phyloP scores from a whole-genome alignment of 2,113 vertebrate species.

The Chunga burmeisteri region DNA sequence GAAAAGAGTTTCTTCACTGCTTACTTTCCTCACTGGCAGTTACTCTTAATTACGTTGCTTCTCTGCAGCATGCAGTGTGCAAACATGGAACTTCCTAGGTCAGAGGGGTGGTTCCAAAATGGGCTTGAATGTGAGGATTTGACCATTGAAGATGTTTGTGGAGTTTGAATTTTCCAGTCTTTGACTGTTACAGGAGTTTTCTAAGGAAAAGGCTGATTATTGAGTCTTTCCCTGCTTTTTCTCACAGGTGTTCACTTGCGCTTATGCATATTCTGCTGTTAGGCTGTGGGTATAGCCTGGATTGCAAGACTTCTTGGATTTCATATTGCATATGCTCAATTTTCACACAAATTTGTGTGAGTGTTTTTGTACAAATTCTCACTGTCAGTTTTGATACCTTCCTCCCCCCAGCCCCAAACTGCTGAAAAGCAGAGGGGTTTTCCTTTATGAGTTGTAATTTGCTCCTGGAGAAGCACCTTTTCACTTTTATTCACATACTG shows the following conservation, averaged over 20 bases:
- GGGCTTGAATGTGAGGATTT: not conserved
- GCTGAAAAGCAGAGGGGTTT: not conserved
- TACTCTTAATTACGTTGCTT: not conserved
- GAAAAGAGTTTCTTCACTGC: not conserved
- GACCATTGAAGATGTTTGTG: not conserved
- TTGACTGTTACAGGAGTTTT: not conserved
- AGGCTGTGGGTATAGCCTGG: not conserved
- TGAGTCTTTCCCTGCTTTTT: not conserved
- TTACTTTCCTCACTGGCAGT: not conserved
- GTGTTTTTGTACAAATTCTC: not conserved
- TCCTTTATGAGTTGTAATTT: not conserved
- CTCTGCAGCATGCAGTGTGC: not conserved
- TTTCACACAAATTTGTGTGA: not conserved
- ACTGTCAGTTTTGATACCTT: not conserved
- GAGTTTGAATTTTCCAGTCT: not conserved
- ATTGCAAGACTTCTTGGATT: not conserved
- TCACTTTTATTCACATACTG: not conserved
- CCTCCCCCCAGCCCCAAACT: rapidly evolving
- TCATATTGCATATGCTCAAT: not conserved
- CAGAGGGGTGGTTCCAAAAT: not conserved
- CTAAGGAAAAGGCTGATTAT: not conserved
- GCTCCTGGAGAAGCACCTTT: not conserved
- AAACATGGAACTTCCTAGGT: not conserved
- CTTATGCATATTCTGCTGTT: not conserved
- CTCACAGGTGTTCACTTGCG: not conserved